Evolutionary conservation across 1,140 invertebrate species (phyloP).

Genomic region (Saxidomus purpurata): DNA sequence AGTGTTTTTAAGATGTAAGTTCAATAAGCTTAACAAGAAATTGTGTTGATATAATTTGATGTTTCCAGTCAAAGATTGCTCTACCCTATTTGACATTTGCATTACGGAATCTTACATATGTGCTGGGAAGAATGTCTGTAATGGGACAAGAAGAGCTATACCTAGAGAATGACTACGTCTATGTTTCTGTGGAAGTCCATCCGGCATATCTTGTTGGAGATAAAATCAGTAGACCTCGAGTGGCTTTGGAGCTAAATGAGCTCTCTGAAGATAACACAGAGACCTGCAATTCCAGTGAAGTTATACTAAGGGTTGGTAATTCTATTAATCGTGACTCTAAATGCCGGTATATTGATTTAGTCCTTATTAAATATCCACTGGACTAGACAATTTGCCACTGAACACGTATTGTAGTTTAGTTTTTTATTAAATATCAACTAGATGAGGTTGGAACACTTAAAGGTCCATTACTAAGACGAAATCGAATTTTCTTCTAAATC

Average conservation of each 20-base stretch:
- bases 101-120: slow-evolving; percentile 7
- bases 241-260: neutral
- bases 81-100: slow-evolving; percentile 40
- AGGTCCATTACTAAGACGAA: no score
- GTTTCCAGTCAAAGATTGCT: slow-evolving; percentile 49
- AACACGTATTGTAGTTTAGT: no score
- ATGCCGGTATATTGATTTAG: no score
- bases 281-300: slow-evolving; percentile 33
- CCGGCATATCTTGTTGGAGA: neutral
- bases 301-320: slow-evolving; percentile 31
- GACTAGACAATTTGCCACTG: no score
- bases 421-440: no score
- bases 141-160: neutral
- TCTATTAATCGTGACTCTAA: no score
- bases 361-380: no score
- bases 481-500: no score
- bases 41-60: no score
- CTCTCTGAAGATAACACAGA: neutral
- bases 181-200: slow-evolving; percentile 27
- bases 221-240: neutral
- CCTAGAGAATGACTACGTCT: slow-evolving; percentile 54
- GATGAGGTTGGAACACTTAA: no score
- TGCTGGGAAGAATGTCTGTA: neutral
- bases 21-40: no score
- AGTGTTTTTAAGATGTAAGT: no score